Base-by-base conservation (phyloP, 1,140 invertebrate genomes). In the Dermatophagoides farinae region DNA sequence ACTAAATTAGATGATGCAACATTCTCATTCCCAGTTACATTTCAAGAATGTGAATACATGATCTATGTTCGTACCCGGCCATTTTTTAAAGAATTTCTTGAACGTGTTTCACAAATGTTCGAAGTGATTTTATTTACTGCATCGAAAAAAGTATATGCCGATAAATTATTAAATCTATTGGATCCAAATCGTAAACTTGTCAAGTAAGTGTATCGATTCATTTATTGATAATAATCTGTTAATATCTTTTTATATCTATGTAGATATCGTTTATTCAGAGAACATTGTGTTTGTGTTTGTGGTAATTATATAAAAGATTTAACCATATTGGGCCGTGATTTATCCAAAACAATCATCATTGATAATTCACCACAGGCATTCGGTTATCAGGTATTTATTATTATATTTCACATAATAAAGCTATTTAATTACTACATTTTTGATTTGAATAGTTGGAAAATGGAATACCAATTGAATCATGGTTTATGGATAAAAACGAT, bases 261-360 rank as follows among this genome's bases (percentile, higher is more conserved):
- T 61, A 82, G 80, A 65, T 81, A 82, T 68, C 77, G 91, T 55
- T 73, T 97, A 54, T 97, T 93, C 74, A 78, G 91, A 61, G 90
- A 97, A 71, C 91, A 96, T 68, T 97, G 91, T 72, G 82, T 95
- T 0, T 88, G 86, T 69, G 85, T 95, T 11, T 88, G 90, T 74
- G 90, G 90, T 0, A 95, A 95, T 75, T 96, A 96, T 70, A 90
- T 97, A 57, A 96, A 97, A 70, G 92, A 97, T 75, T 75, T 96
- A 31, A 85, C 83, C 0, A 93, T 96, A 66, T 76, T 96, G 16
- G 89, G 90, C 25, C 77, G 92, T 64, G 91, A 97, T 76, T 76
- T 96, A 43, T 82, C 86, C 1, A 88, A 86, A 72, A 90, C 87
- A 54, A 82, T 92, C 63, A 92, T 92, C 65, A 81, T 92, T 64